Evolutionary conservation across 2,797 vertebrate species (phyloP).

Genomic region (Oceanodroma leucorhoa): DNA sequence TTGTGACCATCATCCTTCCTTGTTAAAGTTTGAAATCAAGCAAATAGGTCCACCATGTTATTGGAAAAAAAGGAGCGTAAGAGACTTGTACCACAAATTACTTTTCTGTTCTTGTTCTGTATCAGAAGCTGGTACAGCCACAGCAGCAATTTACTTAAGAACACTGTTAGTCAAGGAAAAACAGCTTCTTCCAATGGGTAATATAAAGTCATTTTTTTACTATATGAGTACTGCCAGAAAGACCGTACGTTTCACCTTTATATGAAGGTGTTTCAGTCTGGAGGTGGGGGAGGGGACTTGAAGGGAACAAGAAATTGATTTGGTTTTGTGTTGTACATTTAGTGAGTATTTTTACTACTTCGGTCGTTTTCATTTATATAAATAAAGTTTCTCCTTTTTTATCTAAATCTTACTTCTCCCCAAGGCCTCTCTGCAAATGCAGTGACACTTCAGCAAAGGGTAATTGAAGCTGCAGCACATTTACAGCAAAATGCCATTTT

Average conservation of each 20-base stretch:
- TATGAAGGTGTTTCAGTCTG: neutral
- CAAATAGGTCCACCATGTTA: neutral
- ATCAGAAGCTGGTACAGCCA: neutral
- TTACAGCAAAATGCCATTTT: constrained; percentile 40
- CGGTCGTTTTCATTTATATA: constrained; percentile 1
- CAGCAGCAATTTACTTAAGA: neutral
- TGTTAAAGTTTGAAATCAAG: neutral
- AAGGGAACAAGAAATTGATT: neutral
- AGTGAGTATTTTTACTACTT: neutral
- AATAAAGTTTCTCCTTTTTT: constrained; percentile 27
- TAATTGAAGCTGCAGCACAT: constrained; percentile 26
- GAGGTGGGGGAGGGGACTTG: neutral
- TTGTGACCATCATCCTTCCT: neutral
- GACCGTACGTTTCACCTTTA: neutral
- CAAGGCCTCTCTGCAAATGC: neutral
- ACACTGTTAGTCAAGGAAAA: neutral
- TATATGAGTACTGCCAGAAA: neutral
- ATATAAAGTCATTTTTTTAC: neutral
- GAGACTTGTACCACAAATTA: neutral
- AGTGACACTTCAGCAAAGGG: constrained; percentile 32
- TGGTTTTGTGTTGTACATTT: neutral
- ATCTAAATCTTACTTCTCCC: constrained; percentile 3
- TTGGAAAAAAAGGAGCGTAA: neutral
- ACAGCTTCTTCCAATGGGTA: neutral
- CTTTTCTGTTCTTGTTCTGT: neutral